phyloP scores from a whole-genome alignment of 1,140 invertebrate species.

The Conus ventricosus region DNA sequence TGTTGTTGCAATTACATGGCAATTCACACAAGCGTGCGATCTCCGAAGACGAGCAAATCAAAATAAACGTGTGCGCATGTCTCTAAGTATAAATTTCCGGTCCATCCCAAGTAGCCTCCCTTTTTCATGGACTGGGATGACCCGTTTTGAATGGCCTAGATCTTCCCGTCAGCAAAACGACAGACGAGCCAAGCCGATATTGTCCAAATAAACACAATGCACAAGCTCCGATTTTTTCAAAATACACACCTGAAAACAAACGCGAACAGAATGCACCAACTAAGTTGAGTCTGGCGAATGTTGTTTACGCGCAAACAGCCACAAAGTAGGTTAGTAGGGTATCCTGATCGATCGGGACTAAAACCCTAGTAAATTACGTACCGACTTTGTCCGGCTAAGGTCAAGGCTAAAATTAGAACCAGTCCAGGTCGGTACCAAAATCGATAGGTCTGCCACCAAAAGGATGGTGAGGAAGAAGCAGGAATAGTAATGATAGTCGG shows the following conservation, averaged over 20 bases:
- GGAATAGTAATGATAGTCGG: neutral
- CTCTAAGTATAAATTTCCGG: slow-evolving; percentile 38
- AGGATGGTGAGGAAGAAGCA: neutral
- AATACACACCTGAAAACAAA: neutral
- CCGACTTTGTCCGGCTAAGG: slow-evolving; percentile 15
- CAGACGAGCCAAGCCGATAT: neutral
- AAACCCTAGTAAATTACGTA: slow-evolving; percentile 9
- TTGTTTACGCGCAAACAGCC: neutral
- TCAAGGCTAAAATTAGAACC: slow-evolving; percentile 21
- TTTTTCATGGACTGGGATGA: neutral
- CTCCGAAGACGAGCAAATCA: slow-evolving; percentile 29
- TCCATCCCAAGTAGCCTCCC: slow-evolving; percentile 28
- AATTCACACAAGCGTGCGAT: slow-evolving; percentile 32
- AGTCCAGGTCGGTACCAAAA: neutral
- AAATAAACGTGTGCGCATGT: slow-evolving; percentile 41
- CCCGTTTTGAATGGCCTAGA: neutral
- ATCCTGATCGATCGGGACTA: neutral
- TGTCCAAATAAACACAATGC: neutral
- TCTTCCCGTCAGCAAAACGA: neutral
- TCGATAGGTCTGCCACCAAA: neutral
- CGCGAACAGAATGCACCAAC: neutral
- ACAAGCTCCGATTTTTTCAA: neutral
- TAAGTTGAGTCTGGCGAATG: too few relatives aligned
- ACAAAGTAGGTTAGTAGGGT: slow-evolving; percentile 20
- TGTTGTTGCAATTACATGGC: slow-evolving; percentile 36